Evolutionary conservation across 1,140 invertebrate genomes (phyloP), one percentile per base, ranked within the genome.

Genomic region (Dinothrombium tinctorium): DNA sequence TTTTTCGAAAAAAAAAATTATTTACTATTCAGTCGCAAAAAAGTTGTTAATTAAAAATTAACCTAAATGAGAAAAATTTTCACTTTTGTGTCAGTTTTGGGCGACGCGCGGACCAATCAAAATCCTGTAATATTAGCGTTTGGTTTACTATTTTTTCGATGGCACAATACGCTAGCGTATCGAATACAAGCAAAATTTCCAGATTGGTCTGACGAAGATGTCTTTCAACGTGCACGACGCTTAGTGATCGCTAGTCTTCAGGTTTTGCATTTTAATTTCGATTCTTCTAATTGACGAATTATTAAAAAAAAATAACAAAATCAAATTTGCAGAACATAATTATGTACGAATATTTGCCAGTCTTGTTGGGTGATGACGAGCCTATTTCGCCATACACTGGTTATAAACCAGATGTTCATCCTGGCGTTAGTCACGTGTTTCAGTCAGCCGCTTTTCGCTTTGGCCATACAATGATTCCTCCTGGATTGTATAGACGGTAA

Each of bases 371-470:
- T n/a, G 12, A 12, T 7, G 40, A 38, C 31, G 43, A 45, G 28
- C 33, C 25, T 15, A 39, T 46, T 12, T 17, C 26, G 15, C 39
- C 39, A 19, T 48, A 48, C 36, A 21, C 37, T 51, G 61, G 83
- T 0, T 95, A 96, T 59, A 79, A 82, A 38, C 68, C 81, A 4
- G 82, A 92, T 52, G 65, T 92, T 2, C 86, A 95, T 59, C 89
- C 92, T 0, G 89, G 89, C 12, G 73, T 98, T 26, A 80, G 80
- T 8, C 89, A 96, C 51, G 78, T 84, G n/a, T 98, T 98, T 55
- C 89, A 95, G 49, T 81, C 81, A 21, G 86, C 90, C 0, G 92
- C 92, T 1, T 95, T 96, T 59, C 70, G 90, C 8, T 96, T 92
- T 54, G 89, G 90, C 0, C 90, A 96, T 53, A 92, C 90, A 0